Conservation (phyloP, 2,888 invertebrate genomes). For the Aphidius colemani region DNA sequence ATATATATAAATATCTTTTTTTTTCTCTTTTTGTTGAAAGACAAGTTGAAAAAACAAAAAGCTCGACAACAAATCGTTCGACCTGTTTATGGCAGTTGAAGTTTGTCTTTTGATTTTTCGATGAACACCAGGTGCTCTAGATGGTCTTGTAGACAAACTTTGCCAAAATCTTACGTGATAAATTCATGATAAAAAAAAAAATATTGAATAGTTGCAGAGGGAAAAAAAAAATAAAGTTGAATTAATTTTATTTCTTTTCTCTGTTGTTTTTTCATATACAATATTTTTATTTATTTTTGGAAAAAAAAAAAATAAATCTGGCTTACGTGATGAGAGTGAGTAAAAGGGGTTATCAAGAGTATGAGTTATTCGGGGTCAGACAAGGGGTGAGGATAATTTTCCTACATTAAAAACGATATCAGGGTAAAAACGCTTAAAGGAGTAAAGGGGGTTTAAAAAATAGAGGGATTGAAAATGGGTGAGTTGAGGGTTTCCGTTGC, state of each 20-base stretch:
- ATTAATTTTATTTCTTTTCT: slow-evolving; percentile 14
- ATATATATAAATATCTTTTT: slow-evolving; percentile 12
- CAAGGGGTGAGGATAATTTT: slow-evolving; percentile 52
- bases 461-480: slow-evolving; percentile 43
- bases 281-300: not conserved
- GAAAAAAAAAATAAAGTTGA: not conserved
- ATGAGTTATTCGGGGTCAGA: slow-evolving; percentile 1
- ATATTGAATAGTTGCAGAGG: slow-evolving; percentile 18
- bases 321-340: not conserved
- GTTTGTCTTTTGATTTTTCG: slow-evolving; percentile 35
- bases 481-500: slow-evolving; percentile 33
- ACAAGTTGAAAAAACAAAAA: slow-evolving; percentile 28
- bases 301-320: slow-evolving; percentile 2
- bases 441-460: slow-evolving; percentile 7
- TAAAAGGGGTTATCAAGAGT: slow-evolving; percentile 9
- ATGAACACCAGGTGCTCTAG: slow-evolving; percentile 36
- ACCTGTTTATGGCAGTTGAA: slow-evolving; percentile 35
- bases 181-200: slow-evolving; percentile 25
- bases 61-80: slow-evolving; percentile 30
- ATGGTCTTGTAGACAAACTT: slow-evolving; percentile 24
- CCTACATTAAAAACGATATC: slow-evolving; percentile 58
- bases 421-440: slow-evolving; percentile 50
- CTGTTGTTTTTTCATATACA: not conserved
- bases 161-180: slow-evolving; percentile 16
- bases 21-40: slow-evolving; percentile 22